phyloP scores from a whole-genome alignment of 1,140 invertebrate genomes.

The Hermetia illucens region DNA sequence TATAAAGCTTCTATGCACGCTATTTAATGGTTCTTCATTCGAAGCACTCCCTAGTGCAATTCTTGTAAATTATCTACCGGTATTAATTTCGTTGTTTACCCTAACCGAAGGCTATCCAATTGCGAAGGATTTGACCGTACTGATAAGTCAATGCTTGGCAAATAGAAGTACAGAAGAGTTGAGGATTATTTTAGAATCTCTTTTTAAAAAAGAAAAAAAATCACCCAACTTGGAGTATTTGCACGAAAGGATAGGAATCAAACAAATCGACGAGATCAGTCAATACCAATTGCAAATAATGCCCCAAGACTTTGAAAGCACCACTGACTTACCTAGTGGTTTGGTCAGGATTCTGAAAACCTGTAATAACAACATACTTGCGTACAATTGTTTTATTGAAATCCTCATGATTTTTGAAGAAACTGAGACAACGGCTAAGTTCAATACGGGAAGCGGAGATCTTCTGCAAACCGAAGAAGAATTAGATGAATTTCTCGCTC shows the following conservation, averaged over 20 bases:
- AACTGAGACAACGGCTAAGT: neutral
- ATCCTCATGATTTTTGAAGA: constrained; percentile 13
- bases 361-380: constrained; percentile 13
- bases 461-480: constrained; percentile 17
- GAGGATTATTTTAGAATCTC: constrained; percentile 1
- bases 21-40: constrained; percentile 16
- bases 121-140: constrained; percentile 6
- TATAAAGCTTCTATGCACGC: constrained; percentile 10
- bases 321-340: neutral
- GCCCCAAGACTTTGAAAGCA: neutral
- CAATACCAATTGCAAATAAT: constrained; percentile 5
- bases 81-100: constrained; percentile 16
- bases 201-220: constrained; percentile 3
- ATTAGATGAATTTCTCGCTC: constrained; percentile 14
- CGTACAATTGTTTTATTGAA: constrained; percentile 17
- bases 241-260: constrained; percentile 6
- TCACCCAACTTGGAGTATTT: constrained; percentile 10
- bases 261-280: constrained; percentile 7
- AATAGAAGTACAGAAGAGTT: constrained; percentile 17
- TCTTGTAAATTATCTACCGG: constrained; percentile 12
- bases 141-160: constrained; percentile 16
- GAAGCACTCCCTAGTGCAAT: constrained; percentile 19
- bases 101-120: constrained; percentile 7
- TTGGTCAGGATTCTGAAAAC: constrained; percentile 10
- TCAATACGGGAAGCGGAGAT: constrained; percentile 3